phyloP scores from a whole-genome alignment of 53 echinoderm and acorn worm genomes.

The Crossaster papposus region DNA sequence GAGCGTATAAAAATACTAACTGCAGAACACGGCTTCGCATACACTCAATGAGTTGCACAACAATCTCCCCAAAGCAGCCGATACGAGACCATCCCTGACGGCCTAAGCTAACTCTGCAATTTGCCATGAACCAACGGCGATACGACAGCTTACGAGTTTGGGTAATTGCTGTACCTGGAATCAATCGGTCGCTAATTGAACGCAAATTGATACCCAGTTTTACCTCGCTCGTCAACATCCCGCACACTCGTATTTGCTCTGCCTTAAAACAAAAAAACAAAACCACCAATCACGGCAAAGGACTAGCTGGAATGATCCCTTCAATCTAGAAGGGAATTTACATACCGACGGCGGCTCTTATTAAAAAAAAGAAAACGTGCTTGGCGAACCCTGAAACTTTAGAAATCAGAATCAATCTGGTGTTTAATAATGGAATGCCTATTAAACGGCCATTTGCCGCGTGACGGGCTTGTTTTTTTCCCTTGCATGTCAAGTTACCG shows the following conservation, averaged over 20 bases:
- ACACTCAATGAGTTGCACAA: not conserved
- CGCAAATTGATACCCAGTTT: constrained; percentile 60
- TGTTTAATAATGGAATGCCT: constrained; percentile 50
- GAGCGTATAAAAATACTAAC: no score
- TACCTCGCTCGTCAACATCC: constrained; percentile 31
- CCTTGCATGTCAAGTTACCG: not conserved
- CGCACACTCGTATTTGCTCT: not conserved
- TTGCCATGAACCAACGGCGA: not conserved
- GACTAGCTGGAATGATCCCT: not conserved
- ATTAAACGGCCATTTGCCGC: constrained; percentile 12
- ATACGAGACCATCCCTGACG: constrained; percentile 16
- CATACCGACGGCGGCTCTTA: constrained; percentile 23
- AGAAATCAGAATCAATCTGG: constrained; percentile 44
- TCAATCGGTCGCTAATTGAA: constrained; percentile 49
- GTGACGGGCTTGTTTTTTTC: constrained; percentile 8
- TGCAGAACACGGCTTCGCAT: no score
- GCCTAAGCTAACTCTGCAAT: constrained; percentile 28
- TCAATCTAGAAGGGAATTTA: not conserved
- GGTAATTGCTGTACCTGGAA: constrained; percentile 46
- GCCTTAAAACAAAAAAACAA: not conserved
- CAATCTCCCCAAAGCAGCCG: not conserved
- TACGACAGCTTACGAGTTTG: constrained; percentile 27
- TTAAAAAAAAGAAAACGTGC: constrained; percentile 28
- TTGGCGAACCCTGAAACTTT: constrained; percentile 36
- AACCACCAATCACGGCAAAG: not conserved